phyloP scores from a whole-genome alignment of 2,113 vertebrate species.

The Pyxicephalus adspersus region DNA sequence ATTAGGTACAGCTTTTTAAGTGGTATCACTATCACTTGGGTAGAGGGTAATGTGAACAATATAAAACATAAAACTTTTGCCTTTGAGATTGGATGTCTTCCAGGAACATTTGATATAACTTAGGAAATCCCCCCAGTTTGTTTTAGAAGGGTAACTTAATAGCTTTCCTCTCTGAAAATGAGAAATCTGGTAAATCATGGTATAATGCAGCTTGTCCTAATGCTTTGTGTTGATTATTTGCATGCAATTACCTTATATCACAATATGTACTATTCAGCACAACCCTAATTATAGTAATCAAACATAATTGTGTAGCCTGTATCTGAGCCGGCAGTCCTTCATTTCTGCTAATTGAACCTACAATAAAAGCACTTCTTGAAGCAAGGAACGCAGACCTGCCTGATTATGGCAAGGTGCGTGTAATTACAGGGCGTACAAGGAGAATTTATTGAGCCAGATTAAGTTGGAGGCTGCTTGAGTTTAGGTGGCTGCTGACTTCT shows the following conservation, averaged over 20 bases:
- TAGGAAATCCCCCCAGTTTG: background rate
- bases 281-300: conserved; percentile 57
- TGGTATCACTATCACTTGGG: too few relatives aligned
- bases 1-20: too few relatives aligned
- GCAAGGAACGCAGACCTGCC: rapidly evolving
- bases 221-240: conserved; percentile 55
- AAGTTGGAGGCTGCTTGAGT: background rate
- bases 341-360: background rate
- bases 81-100: background rate
- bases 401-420: rapidly evolving
- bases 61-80: background rate
- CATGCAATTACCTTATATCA: conserved; percentile 65
- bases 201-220: conserved; percentile 60
- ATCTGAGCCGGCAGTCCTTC: background rate
- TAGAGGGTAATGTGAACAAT: too few relatives aligned
- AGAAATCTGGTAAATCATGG: background rate
- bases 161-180: background rate
- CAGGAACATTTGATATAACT: background rate
- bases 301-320: background rate
- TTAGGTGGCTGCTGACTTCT: background rate
- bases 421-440: background rate
- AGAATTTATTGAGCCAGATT: background rate
- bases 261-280: conserved; percentile 19
- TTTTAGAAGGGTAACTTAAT: background rate
- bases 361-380: conserved; percentile 1